Conservation (phyloP, 2,113 vertebrate species). For the Anseranas semipalmata region DNA sequence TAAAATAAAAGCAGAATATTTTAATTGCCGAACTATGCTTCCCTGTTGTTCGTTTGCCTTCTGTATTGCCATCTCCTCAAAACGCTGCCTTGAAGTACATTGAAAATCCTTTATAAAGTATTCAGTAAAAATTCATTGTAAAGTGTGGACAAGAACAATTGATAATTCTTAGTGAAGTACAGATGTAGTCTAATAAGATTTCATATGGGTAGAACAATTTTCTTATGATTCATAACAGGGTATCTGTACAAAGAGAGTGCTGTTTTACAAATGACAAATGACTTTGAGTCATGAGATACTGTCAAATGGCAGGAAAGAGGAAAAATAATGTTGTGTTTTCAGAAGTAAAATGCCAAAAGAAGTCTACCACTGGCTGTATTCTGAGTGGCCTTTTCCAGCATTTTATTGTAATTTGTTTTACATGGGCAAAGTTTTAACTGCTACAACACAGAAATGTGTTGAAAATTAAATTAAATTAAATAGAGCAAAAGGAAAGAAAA, state of each 20-base stretch:
- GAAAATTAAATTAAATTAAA: neutral
- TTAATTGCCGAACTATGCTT: neutral
- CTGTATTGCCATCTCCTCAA: neutral
- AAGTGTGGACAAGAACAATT: neutral
- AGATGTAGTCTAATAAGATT: neutral
- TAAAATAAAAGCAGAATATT: neutral
- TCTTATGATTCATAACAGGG: neutral
- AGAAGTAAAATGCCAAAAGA: neutral
- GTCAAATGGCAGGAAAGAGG: constrained; percentile 28
- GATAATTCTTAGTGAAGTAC: neutral
- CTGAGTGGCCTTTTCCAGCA: neutral
- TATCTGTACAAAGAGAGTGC: neutral
- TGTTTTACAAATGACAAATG: constrained; percentile 7
- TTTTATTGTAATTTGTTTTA: neutral
- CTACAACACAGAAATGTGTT: neutral
- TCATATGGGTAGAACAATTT: neutral
- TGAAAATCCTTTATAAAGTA: neutral
- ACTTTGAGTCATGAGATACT: neutral
- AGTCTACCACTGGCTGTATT: neutral
- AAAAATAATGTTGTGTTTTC: constrained; percentile 33
- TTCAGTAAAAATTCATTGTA: neutral
- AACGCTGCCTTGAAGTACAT: neutral
- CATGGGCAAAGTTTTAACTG: neutral
- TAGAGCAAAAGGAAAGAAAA: neutral
- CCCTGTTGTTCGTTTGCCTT: neutral